Evolutionary conservation across 2,888 invertebrate genomes (phyloP).

Genomic region (Drepana falcataria): DNA sequence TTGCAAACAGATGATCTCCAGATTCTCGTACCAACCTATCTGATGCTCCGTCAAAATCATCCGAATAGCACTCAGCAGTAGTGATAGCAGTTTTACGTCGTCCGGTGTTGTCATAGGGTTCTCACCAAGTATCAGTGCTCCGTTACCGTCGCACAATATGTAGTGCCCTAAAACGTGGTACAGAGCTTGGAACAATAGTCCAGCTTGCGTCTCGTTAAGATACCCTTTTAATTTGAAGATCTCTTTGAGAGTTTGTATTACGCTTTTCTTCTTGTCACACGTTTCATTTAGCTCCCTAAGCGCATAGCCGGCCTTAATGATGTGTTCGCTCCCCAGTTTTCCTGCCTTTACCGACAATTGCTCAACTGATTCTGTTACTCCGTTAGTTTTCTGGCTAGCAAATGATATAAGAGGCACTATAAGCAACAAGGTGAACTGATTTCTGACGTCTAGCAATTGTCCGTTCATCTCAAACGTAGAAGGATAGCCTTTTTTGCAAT

Average conservation of each 20-base stretch:
- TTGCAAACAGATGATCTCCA: slow-evolving; percentile 36
- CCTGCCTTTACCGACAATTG: slow-evolving; percentile 17
- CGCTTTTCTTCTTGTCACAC: slow-evolving; percentile 15
- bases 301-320: slow-evolving; percentile 21
- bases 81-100: slow-evolving; percentile 27
- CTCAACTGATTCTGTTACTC: slow-evolving; percentile 13
- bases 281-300: slow-evolving; percentile 19
- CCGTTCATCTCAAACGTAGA: slow-evolving; percentile 33
- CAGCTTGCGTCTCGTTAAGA: slow-evolving; percentile 31
- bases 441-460: slow-evolving; percentile 23
- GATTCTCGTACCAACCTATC: slow-evolving; percentile 38
- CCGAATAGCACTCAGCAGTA: slow-evolving; percentile 27
- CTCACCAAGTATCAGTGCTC: slow-evolving; percentile 20
- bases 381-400: slow-evolving; percentile 6
- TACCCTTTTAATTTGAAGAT: slow-evolving; percentile 27
- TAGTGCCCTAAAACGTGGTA: slow-evolving; percentile 31
- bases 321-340: slow-evolving; percentile 25
- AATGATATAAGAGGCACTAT: slow-evolving; percentile 25
- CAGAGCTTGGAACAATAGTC: slow-evolving; percentile 31
- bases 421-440: slow-evolving; percentile 30
- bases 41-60: slow-evolving; percentile 36
- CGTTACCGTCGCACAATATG: slow-evolving; percentile 25
- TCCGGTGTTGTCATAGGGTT: slow-evolving; percentile 22
- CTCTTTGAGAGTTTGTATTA: slow-evolving; percentile 22
- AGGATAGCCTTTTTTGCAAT: slow-evolving; percentile 17